These are phyloP conservation scores for Sitophilus oryzae DNA, from an alignment of 1,140 invertebrate species.

Conservation along the genomic window DNA sequence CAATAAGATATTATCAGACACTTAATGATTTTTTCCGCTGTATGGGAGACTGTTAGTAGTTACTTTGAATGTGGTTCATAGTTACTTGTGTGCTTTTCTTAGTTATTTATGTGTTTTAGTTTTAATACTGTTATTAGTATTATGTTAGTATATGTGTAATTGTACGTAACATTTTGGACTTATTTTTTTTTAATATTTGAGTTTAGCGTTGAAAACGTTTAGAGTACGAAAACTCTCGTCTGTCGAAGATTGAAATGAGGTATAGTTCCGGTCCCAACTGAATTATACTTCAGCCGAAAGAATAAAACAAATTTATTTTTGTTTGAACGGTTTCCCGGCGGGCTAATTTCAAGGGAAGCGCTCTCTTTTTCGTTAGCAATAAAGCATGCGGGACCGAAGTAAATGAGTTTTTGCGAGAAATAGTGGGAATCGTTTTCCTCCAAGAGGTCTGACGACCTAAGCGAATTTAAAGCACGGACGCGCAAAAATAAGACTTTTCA, in stretches of 20 bases:
- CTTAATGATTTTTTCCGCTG: too few species aligned
- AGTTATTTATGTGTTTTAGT: too few species aligned
- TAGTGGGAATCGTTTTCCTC: neutral
- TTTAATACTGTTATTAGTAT: too few species aligned
- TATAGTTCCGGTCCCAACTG: neutral
- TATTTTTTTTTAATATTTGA: too few species aligned
- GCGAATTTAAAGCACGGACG: neutral
- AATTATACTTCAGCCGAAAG: neutral
- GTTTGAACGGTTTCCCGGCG: neutral
- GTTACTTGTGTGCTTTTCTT: too few species aligned
- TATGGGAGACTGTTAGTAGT: too few species aligned
- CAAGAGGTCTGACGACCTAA: neutral
- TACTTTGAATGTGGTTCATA: too few species aligned
- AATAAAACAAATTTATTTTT: neutral
- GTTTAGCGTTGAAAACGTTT: too few species aligned
- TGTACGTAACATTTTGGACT: too few species aligned
- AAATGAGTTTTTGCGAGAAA: neutral
- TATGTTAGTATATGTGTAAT: too few species aligned
- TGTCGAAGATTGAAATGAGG: neutral
- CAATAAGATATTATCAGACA: too few species aligned
- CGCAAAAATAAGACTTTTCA: too few species aligned
- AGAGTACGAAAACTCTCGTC: neutral
- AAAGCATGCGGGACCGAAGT: neutral
- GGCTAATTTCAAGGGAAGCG: neutral
- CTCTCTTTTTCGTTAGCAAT: neutral